These are phyloP conservation scores for Dascyllus trimaculatus DNA, from an alignment of 2,113 vertebrate species.

Conservation along the genomic window DNA sequence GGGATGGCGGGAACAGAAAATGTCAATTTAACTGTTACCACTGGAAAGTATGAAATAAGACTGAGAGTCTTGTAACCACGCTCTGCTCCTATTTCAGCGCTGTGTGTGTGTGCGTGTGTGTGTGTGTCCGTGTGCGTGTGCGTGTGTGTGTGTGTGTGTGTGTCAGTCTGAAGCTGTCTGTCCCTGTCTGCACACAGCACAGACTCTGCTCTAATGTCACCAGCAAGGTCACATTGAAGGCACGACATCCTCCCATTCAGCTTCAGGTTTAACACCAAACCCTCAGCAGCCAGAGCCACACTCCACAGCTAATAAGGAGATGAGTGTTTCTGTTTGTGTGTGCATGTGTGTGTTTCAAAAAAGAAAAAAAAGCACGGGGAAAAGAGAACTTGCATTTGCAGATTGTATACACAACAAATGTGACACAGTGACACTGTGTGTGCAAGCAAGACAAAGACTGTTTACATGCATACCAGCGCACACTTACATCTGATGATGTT, in stretches of 20 bases:
- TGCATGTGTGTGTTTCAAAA: neutral
- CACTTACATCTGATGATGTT: slow-evolving; percentile 39
- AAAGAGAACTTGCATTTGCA: slow-evolving; percentile 29
- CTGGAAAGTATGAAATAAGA: slow-evolving; percentile 82
- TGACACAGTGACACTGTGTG: slow-evolving; percentile 25
- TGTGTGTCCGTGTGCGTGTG: slow-evolving; percentile 17
- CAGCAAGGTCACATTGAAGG: slow-evolving; percentile 76
- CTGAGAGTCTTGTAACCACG: slow-evolving; percentile 56
- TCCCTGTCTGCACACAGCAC: slow-evolving; percentile 15
- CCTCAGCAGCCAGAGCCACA: slow-evolving; percentile 23
- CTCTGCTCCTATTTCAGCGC: slow-evolving; percentile 44
- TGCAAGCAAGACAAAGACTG: slow-evolving; percentile 46
- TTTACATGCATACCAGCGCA: slow-evolving; percentile 45
- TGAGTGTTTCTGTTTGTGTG: slow-evolving; percentile 17
- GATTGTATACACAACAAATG: slow-evolving; percentile 52
- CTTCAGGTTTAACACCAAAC: slow-evolving; percentile 52
- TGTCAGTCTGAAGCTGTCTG: slow-evolving; percentile 43
- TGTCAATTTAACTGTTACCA: slow-evolving; percentile 80
- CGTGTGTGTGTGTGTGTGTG: slow-evolving; percentile 21
- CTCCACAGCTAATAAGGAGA: slow-evolving; percentile 24
- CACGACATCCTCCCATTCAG: slow-evolving; percentile 65
- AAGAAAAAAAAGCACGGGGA: neutral
- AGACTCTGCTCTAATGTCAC: slow-evolving; percentile 60
- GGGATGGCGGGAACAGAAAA: slow-evolving; percentile 74
- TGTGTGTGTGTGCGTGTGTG: slow-evolving; percentile 25